A percentile compares a stretch with the other conserved stretches of the same genome.
These are phyloP conservation scores for Drosophila setifemur DNA, from an alignment of 1,140 invertebrate genomes.

Conservation along the genomic window DNA sequence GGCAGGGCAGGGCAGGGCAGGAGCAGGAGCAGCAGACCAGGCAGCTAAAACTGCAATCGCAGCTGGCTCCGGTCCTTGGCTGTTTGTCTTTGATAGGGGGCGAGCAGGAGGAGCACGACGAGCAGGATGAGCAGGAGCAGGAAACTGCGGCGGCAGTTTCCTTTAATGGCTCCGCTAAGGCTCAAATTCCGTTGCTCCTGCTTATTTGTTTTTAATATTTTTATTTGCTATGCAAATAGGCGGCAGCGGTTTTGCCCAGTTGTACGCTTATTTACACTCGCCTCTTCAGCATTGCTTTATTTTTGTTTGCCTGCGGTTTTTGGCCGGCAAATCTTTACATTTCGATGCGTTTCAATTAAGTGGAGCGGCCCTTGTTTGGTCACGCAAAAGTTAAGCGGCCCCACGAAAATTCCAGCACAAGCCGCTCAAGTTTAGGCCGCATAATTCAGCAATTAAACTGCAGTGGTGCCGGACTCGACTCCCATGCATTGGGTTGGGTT, in stretches of 20 bases:
- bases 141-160: conserved; percentile 12
- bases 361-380: conserved; percentile 23
- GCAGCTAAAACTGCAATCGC: conserved; percentile 76
- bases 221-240: conserved; percentile 64
- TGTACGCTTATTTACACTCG: conserved; percentile 24
- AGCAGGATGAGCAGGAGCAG: neutral
- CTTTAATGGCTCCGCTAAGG: neutral
- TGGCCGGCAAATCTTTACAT: conserved; percentile 55
- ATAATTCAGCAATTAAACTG: conserved; percentile 37
- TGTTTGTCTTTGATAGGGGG: conserved; percentile 12
- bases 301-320: conserved; percentile 57
- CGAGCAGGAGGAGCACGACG: neutral
- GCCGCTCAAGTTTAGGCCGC: conserved; percentile 7
- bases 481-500: neutral
- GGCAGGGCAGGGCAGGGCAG: no score
- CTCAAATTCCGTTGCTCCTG: conserved; percentile 49
- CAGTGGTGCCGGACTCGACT: neutral
- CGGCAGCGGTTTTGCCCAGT: conserved; percentile 1
- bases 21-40: conserved; percentile 11
- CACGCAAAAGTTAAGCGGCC: conserved; percentile 38
- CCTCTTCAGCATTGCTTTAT: conserved; percentile 37
- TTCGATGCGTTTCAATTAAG: conserved; percentile 73
- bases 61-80: conserved; percentile 28
- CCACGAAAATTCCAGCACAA: neutral
- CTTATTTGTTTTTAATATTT: conserved; percentile 78